Base-by-base conservation (phyloP, 2,888 invertebrate genomes). In the Xylophagus ater region DNA sequence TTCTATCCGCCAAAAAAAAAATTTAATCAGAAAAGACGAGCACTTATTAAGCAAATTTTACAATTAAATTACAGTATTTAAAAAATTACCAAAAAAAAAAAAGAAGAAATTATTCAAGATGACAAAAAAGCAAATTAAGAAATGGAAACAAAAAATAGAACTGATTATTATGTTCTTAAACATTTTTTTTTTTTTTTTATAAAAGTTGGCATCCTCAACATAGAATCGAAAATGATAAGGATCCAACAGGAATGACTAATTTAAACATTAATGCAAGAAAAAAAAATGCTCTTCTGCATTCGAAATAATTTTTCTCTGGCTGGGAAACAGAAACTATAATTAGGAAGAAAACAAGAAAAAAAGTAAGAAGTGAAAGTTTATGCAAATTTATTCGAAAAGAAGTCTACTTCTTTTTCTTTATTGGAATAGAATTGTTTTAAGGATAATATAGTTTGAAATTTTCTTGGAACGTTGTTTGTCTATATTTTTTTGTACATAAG, bases 341-440 rank as follows among this genome's bases (percentile, higher is more conserved):
- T 2, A 12, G 9, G 34, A 23, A 34, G 23, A 10, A 34, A 34
- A 23, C 17, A 23, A 13, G 17, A 24, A 24, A 34, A 34, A 25
- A 10, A 33, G 33, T 21, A 33, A 33, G 33, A 12, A 23, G 12
- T 12, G 21, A 34, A 25, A 25, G 34, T 25, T 25, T 24, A 34
- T 34, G 34, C 34, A 25, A 34, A 34, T 34, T 34, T 34, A 34
- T 34, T 34, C 34, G 25, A n/a, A n/a, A n/a, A n/a, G n/a, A n/a
- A n/a, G n/a, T n/a, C n/a, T n/a, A n/a, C n/a, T n/a, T n/a, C n/a
- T n/a, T n/a, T n/a, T n/a, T n/a, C n/a, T n/a, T n/a, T n/a, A n/a
- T n/a, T n/a, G n/a, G n/a, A n/a, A n/a, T n/a, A n/a, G n/a, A n/a
- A n/a, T n/a, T n/a, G n/a, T n/a, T n/a, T n/a, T n/a, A n/a, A n/a